phyloP scores from a whole-genome alignment of 2,797 vertebrate genomes.

The Cuculus canorus region DNA sequence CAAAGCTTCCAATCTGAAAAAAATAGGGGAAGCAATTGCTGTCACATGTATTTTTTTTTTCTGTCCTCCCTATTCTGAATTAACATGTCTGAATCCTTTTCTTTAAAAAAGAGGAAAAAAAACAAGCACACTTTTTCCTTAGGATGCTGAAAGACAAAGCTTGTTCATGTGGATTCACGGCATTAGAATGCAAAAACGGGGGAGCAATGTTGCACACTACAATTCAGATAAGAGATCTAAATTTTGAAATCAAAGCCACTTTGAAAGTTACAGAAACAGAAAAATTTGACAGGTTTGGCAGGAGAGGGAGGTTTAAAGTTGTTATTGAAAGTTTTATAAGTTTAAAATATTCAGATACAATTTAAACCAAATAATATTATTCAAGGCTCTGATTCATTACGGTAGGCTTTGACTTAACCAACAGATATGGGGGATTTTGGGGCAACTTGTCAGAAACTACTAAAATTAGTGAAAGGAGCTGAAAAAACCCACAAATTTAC shows the following conservation, averaged over 20 bases:
- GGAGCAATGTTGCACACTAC: neutral
- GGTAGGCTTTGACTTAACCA: neutral
- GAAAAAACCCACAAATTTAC: constrained; percentile 4
- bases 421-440: rapidly evolving
- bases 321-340: neutral
- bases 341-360: neutral
- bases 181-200: neutral
- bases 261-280: neutral
- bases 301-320: neutral
- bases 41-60: neutral
- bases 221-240: neutral
- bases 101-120: neutral
- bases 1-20: neutral
- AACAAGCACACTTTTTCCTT: neutral
- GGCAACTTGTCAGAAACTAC: constrained; percentile 48
- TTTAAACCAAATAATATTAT: neutral
- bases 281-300: neutral
- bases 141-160: neutral
- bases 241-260: neutral
- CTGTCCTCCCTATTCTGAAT: neutral
- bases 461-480: constrained; percentile 28
- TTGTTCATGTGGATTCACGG: neutral
- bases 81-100: neutral
- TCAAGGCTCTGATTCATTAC: neutral
- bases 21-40: neutral